Base-by-base conservation (phyloP, 2,113 vertebrate species). In the Mesitornis unicolor region DNA sequence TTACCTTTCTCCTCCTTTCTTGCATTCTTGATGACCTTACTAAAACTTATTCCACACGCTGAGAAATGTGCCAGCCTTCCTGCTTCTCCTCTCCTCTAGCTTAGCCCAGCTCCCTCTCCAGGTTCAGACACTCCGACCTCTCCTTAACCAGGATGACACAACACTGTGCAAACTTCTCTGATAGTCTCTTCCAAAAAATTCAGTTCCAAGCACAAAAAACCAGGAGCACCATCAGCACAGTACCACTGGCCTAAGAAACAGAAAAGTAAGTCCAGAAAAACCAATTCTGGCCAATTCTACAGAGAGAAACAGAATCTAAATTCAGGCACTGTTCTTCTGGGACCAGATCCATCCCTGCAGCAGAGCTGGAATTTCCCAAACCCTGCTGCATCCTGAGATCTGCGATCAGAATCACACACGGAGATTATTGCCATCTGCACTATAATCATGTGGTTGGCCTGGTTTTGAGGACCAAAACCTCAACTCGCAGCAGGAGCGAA, bases 391-490 rank as follows among this genome's bases (percentile, higher is more conserved):
- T 43, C 85, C 78, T 38, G 79, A 81, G 93, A 51, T 90, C 50
- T 71, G 59, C 56, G 64, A 26, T 3, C 93, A 92, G 71, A 61
- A 35, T 24, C 88, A 22, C 80, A 71, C 50, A 40, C 61, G 53
- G 61, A 47, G 86, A 77, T 76, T 67, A 43, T 48, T 92, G 79
- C 95, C 86, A 84, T 71, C 93, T 93, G 88, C 57, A 38, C 86
- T 63, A 12, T 53, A 54, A 51, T 54, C 24, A 56, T 10, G 29
- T 14, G 79, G 33, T 48, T 87, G 84, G 59, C 43, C 71, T 85
- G 92, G 82, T n/a, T 54, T 60, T n/a, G 18, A 88, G 78, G 5
- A 90, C 16, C 88, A 89, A 90, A 95, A 87, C 79, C 79, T 60
- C 84, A 82, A 7, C 31, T 75, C 68, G 3, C 85, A 93, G 73